Evolutionary conservation across 2,888 invertebrate genomes (phyloP).

Genomic region (Cyclophora punctaria): DNA sequence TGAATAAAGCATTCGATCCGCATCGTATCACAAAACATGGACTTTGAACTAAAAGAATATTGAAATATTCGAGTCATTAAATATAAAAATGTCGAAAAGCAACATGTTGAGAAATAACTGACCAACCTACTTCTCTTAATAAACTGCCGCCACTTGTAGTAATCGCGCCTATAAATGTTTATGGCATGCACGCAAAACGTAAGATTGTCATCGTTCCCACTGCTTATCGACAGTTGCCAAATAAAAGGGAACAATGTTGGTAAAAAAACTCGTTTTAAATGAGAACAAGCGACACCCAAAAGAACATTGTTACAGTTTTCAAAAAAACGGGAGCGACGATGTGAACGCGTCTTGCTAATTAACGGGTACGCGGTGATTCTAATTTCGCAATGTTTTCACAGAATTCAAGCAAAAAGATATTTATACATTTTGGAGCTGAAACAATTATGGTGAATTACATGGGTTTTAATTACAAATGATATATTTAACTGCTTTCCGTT

Average conservation of each 20-base stretch:
- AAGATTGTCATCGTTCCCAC: slow-evolving; percentile 12
- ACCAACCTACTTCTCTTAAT: slow-evolving; percentile 3
- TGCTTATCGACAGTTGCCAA: slow-evolving; percentile 11
- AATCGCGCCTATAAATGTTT: slow-evolving; percentile 7
- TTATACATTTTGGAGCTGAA: too few relatives aligned
- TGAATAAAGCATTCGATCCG: background rate
- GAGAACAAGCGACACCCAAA: slow-evolving; percentile 12
- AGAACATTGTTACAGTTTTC: slow-evolving; percentile 13
- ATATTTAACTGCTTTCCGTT: too few relatives aligned
- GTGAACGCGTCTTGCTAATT: slow-evolving; percentile 3
- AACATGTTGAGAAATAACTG: slow-evolving; percentile 3
- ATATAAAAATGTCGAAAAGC: slow-evolving; percentile 1
- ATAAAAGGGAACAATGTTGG: slow-evolving; percentile 8
- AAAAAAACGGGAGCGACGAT: slow-evolving; percentile 9
- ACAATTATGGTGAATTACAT: too few relatives aligned
- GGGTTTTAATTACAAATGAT: too few relatives aligned
- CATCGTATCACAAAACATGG: background rate
- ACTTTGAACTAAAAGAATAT: slow-evolving; percentile 1
- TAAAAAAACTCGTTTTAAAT: slow-evolving; percentile 12
- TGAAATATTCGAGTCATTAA: slow-evolving; percentile 2
- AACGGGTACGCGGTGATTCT: background rate
- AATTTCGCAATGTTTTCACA: background rate
- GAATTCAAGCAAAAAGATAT: background rate
- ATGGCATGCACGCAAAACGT: slow-evolving; percentile 8
- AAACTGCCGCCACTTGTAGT: slow-evolving; percentile 2